These are phyloP conservation scores for Aurelia sp. DNA, from an alignment of 30 jellyfish, hydroid and myxozoan species.

Conservation along the genomic window DNA sequence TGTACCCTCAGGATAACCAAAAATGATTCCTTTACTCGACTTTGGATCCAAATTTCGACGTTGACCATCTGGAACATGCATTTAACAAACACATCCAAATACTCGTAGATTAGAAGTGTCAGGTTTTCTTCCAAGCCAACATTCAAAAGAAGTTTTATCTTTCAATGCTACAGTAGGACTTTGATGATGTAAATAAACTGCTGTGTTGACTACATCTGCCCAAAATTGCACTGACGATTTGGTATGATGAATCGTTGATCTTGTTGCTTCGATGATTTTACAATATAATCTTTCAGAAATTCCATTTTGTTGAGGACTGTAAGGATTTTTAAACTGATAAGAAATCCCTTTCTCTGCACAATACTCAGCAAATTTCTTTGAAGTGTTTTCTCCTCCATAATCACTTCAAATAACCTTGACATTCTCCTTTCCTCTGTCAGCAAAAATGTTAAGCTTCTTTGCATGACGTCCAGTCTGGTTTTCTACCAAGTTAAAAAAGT, in stretches of 20 bases:
- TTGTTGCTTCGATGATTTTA: too few relatives aligned
- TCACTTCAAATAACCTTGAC: constrained; percentile 38
- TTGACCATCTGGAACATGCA: constrained; percentile 64
- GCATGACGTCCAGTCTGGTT: constrained; percentile 32
- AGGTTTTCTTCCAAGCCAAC: constrained; percentile 40
- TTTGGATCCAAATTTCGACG: constrained; percentile 51
- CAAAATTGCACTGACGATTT: neutral
- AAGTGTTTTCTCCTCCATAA: constrained; percentile 55
- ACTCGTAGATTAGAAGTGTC: constrained; percentile 50
- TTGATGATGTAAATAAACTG: constrained; percentile 46
- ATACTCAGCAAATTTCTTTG: constrained; percentile 26
- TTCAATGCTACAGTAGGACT: constrained; percentile 60
- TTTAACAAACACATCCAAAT: constrained; percentile 3
- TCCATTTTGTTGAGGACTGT: constrained; percentile 54
- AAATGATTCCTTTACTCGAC: constrained; percentile 48
- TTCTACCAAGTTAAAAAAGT: constrained; percentile 45
- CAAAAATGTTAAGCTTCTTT: constrained; percentile 11
- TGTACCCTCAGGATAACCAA: constrained; percentile 61
- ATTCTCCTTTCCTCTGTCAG: constrained; percentile 12
- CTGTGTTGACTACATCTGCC: constrained; percentile 77
- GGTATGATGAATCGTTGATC: too few relatives aligned
- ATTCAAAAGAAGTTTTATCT: constrained; percentile 52
- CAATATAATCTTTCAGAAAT: constrained; percentile 48
- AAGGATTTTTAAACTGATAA: constrained; percentile 39
- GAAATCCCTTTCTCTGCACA: constrained; percentile 52